Percentiles rank a stretch among this genome's conserved stretches.
Conservation (phyloP, 1,140 invertebrate genomes). For the Eupristina koningsbergeri region DNA sequence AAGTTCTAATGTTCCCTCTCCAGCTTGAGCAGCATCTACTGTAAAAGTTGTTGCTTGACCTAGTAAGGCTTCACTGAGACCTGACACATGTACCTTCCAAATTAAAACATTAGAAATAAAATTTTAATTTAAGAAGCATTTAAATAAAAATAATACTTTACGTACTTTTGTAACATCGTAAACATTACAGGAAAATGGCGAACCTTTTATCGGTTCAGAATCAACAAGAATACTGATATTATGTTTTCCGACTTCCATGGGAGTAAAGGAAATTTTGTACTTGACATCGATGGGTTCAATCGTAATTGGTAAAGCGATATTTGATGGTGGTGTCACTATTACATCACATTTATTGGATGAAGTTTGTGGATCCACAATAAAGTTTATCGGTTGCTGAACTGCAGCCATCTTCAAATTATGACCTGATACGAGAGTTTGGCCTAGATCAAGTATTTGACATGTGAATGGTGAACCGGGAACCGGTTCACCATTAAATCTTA, state of each 20-base stretch:
- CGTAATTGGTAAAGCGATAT: conserved; percentile 81
- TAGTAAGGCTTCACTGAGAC: conserved; percentile 73
- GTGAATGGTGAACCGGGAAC: conserved; percentile 94
- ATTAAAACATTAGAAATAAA: not conserved
- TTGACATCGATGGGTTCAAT: conserved; percentile 77
- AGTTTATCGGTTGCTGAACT: conserved; percentile 75
- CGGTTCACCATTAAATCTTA: conserved; percentile 96
- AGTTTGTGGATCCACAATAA: conserved; percentile 77
- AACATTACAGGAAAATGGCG: conserved; percentile 94
- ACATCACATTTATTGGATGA: conserved; percentile 75
- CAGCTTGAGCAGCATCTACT: conserved; percentile 95
- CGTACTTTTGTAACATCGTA: conserved; percentile 89
- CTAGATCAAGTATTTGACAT: conserved; percentile 81
- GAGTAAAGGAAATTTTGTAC: conserved; percentile 84
- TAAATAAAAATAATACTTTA: not conserved
- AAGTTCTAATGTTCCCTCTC: conserved; percentile 94
- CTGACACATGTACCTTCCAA: conserved; percentile 67
- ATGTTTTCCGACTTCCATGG: conserved; percentile 89
- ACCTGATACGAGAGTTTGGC: conserved; percentile 77
- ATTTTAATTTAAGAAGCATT: not conserved
- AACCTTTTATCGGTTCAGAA: conserved; percentile 87
- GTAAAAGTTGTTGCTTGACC: conserved; percentile 91
- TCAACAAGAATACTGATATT: conserved; percentile 86
- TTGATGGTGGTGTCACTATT: conserved; percentile 85
- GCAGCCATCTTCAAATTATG: conserved; percentile 78